Evolutionary conservation across 1,140 invertebrate genomes (phyloP).

Genomic region (Agrypnia vestita): DNA sequence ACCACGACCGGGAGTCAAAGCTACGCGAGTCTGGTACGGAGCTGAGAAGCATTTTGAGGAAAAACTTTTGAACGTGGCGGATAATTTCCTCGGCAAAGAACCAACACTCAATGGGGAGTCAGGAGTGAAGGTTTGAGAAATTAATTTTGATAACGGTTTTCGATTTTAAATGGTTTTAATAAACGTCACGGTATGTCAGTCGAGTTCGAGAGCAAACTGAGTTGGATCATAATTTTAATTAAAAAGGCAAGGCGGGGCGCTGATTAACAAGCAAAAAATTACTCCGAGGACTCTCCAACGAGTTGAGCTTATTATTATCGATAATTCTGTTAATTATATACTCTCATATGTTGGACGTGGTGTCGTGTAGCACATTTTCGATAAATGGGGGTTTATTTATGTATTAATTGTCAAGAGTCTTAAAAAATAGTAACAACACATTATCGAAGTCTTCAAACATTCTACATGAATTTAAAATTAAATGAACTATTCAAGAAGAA

Average conservation of each 20-base stretch:
- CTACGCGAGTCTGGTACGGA: slow-evolving; percentile 9
- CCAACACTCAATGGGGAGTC: slow-evolving; percentile 9
- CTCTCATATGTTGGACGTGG: no score
- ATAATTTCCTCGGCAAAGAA: slow-evolving; percentile 1
- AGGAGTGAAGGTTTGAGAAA: not conserved
- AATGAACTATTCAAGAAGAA: no score
- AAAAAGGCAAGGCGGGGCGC: not conserved
- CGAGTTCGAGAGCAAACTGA: not conserved
- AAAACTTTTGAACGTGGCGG: slow-evolving; percentile 24
- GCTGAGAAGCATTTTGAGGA: slow-evolving; percentile 21
- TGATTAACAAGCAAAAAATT: not conserved
- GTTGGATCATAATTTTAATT: not conserved
- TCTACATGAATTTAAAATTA: no score
- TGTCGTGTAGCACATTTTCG: no score
- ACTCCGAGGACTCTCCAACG: no score
- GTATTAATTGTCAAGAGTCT: no score
- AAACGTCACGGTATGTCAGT: not conserved
- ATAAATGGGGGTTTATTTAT: no score
- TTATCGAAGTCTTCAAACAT: no score
- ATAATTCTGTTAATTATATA: no score
- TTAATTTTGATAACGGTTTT: slow-evolving; percentile 25
- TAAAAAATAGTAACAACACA: no score
- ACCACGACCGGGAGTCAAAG: slow-evolving; percentile 31
- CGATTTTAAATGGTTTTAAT: slow-evolving; percentile 29
- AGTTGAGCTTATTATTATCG: no score